Evolutionary conservation across 2,113 vertebrate species (phyloP).

Genomic region (Cnemophilus loriae): DNA sequence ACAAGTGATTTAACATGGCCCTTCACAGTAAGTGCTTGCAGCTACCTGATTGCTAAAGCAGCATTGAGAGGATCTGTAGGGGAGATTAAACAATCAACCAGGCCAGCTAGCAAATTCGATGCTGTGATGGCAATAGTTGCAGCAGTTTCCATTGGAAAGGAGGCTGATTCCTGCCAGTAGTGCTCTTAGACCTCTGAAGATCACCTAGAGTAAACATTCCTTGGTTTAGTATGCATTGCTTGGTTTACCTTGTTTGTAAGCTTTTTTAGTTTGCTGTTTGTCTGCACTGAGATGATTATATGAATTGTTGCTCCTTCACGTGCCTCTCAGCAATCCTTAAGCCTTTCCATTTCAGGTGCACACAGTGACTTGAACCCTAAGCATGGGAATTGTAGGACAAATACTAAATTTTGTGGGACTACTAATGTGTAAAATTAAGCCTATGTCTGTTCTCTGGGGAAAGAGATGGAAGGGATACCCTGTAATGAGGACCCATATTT

Average conservation of each 20-base stretch:
- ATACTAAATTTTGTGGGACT: neutral
- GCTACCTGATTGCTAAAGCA: conserved; percentile 31
- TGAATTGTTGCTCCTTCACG: neutral
- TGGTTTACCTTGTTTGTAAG: neutral
- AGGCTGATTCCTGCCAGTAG: neutral
- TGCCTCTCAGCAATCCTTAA: neutral
- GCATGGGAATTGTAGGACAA: neutral
- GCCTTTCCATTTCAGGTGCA: neutral
- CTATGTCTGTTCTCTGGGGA: neutral
- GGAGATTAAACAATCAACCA: neutral
- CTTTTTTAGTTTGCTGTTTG: neutral
- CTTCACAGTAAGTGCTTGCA: neutral
- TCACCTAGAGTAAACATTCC: neutral
- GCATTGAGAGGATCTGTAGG: neutral
- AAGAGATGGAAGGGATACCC: neutral
- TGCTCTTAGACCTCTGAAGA: neutral
- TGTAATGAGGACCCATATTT: neutral
- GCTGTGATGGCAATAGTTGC: neutral
- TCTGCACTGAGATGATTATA: neutral
- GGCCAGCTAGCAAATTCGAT: neutral
- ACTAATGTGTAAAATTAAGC: neutral
- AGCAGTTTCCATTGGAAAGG: neutral
- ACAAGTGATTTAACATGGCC: conserved; percentile 1
- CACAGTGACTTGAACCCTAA: neutral
- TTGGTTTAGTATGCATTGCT: neutral